Base-by-base conservation (phyloP, 2,797 vertebrate genomes). In the Coregonus sp. region DNA sequence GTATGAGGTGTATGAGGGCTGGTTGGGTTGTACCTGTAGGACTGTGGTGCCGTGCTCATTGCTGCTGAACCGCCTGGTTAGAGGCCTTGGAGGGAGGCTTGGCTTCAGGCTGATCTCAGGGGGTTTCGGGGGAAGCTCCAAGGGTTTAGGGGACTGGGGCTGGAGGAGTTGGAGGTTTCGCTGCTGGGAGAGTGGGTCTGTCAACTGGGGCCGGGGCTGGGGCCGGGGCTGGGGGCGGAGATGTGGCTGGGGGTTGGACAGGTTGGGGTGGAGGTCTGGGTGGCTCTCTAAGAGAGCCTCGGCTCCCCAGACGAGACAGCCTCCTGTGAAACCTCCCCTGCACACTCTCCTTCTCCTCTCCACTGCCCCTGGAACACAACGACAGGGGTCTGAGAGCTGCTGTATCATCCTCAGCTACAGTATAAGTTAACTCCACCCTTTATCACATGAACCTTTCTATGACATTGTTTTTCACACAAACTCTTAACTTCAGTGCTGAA, bases 41-140 rank as follows among this genome's bases (percentile, higher is more conserved):
- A 95, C 87, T 59, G 78, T 81, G 1, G 83, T 56, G 40, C 94
- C 91, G 1, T 96, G 94, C 0, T 89, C 86, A 2, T 68, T 80
- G 83, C 93, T 93, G n/a, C 79, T 94, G 84, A 95, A 96, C 78
- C 85, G 86, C 50, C 85, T 94, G 71, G 81, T 87, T 69, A 89
- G 82, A 0, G 93, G 93, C 52, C 88, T 90, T 3, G 90, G 89
- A 6, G 92, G 93, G 4, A 91, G 84, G 72, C 82, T 92, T 63
- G 92, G 91, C 70, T 94, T 94, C 18, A 88, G 84, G 16, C 79
- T 1, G 81, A 85, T 88, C 75, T 89, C 86, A 0, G 87, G 82
- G 0, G 82, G 81, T 78, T 89, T 92, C 4, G 89, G 89, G 47
- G 81, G 67, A 14, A 16, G 78, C 2, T 80, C 76, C 5, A 56